These are phyloP conservation scores for Drosophila birchii DNA, from an alignment of 2,888 invertebrate genomes.

Conservation along the genomic window DNA sequence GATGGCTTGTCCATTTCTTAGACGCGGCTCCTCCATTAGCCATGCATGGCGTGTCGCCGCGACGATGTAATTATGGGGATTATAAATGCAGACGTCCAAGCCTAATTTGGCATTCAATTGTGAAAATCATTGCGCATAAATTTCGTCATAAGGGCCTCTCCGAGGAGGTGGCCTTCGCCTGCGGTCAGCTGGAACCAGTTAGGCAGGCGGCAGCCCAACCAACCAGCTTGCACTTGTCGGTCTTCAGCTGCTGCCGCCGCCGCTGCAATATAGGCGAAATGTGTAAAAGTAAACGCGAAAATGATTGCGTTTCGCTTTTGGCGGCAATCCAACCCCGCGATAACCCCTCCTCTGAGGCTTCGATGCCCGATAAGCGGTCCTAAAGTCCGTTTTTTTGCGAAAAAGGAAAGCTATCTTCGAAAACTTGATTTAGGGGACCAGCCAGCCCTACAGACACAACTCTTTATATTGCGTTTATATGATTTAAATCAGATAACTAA, in stretches of 20 bases:
- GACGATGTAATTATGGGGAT: conserved; percentile 64
- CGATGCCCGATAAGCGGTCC: conserved; percentile 30
- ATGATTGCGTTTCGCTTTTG: conserved; percentile 40
- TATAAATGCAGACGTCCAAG: conserved; percentile 57
- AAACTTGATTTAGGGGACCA: background rate
- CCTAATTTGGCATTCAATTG: conserved; percentile 73
- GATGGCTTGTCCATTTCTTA: conserved; percentile 61
- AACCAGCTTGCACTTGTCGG: conserved; percentile 62
- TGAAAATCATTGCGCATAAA: conserved; percentile 62
- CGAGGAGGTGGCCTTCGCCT: conserved; percentile 60
- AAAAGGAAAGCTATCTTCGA: background rate
- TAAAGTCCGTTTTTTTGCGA: conserved; percentile 12
- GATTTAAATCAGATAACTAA: conserved; percentile 8
- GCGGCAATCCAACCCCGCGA: conserved; percentile 28
- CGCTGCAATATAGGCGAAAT: conserved; percentile 33
- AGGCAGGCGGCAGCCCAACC: conserved; percentile 29
- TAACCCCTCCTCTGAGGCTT: conserved; percentile 13
- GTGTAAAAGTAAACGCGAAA: conserved; percentile 25
- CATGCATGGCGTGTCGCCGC: conserved; percentile 62
- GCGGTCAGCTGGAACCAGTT: conserved; percentile 63
- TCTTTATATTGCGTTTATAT: background rate
- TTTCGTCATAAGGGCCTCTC: conserved; percentile 57
- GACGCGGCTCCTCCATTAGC: conserved; percentile 52
- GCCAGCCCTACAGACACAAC: background rate
- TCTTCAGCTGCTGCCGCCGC: conserved; percentile 37